Conservation (phyloP, 2,797 vertebrate genomes). For the Micropoecilia bifurca region DNA sequence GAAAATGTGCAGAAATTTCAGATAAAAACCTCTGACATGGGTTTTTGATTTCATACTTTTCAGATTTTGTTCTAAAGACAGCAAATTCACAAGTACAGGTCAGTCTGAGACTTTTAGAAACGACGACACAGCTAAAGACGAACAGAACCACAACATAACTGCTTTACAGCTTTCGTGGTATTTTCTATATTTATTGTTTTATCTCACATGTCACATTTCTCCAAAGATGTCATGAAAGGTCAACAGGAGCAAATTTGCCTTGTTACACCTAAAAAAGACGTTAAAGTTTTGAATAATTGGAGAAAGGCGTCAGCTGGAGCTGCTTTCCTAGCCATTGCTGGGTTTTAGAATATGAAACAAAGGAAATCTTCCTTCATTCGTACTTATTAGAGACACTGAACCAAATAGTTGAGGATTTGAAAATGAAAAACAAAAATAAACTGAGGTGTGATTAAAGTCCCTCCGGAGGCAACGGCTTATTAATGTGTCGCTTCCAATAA, state of each 20-base stretch:
- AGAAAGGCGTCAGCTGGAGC: neutral
- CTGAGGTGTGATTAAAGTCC: conserved; percentile 77
- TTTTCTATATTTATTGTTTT: neutral
- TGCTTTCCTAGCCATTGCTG: neutral
- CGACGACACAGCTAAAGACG: neutral
- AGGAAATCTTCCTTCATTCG: neutral
- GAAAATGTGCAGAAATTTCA: neutral
- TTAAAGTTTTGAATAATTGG: neutral
- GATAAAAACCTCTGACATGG: neutral
- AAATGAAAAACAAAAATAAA: conserved; percentile 54
- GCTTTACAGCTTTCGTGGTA: neutral
- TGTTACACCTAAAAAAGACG: neutral
- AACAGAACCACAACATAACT: neutral
- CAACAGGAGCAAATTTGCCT: neutral
- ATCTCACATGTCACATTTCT: neutral
- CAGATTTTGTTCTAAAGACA: neutral
- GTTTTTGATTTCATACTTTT: neutral
- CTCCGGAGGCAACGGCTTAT: conserved; percentile 79
- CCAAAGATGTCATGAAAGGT: neutral
- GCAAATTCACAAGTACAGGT: neutral
- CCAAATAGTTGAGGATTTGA: conserved; percentile 24
- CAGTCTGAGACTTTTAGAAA: neutral
- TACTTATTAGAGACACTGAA: conserved; percentile 56
- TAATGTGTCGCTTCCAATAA: conserved; percentile 85
- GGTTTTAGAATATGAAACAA: neutral